Conservation (phyloP, 2,888 invertebrate genomes). For the Caenorhabditis panamensis region DNA sequence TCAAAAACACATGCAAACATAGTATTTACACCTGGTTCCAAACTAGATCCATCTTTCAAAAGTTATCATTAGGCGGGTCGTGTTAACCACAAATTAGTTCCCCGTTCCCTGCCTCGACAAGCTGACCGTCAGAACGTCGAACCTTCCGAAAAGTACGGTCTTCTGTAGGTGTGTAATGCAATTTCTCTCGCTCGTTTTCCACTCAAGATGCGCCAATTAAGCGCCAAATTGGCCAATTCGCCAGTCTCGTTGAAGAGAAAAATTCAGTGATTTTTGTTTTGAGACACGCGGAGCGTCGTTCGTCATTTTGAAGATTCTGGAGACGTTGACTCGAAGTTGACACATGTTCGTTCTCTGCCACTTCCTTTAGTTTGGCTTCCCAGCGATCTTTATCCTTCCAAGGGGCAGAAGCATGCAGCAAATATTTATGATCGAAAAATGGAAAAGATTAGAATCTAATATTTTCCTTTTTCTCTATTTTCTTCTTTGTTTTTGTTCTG, state of each 20-base stretch:
- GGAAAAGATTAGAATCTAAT: too few relatives aligned
- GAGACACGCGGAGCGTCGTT: not conserved
- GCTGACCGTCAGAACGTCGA: not conserved
- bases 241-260: conserved; percentile 2
- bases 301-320: not conserved
- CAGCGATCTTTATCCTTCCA: too few relatives aligned
- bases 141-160: not conserved
- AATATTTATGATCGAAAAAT: too few relatives aligned
- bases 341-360: too few relatives aligned
- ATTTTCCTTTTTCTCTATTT: too few relatives aligned
- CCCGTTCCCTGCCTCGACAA: not conserved
- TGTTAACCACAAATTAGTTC: not conserved
- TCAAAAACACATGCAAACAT: too few relatives aligned
- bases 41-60: not conserved
- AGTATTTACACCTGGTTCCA: too few relatives aligned
- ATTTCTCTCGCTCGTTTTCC: conserved; percentile 25
- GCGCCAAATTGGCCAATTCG: conserved; percentile 35
- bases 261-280: conserved; percentile 4
- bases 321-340: too few relatives aligned
- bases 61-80: not conserved
- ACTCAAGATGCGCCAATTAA: conserved; percentile 36
- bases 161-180: conserved; percentile 2
- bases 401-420: too few relatives aligned
- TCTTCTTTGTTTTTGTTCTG: too few relatives aligned
- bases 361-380: too few relatives aligned